A percentile compares a stretch with the other conserved stretches of the same genome.
Evolutionary conservation across 1,140 invertebrate genomes (phyloP).

Genomic region (Zaprionus tsacasi): DNA sequence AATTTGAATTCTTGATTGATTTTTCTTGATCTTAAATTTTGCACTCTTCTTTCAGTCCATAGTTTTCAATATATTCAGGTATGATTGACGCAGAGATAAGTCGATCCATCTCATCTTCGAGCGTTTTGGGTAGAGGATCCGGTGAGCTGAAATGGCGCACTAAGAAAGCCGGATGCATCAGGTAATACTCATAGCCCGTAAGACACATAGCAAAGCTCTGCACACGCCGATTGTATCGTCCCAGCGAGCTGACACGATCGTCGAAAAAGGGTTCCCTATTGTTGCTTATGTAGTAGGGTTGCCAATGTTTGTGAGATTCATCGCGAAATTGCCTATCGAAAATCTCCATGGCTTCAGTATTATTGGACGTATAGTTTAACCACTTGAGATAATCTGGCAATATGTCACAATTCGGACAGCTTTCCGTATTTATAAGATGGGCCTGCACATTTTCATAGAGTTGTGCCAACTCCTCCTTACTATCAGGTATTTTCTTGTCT

Average conservation of each 20-base stretch:
- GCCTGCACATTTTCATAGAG: constrained; percentile 90
- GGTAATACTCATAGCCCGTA: constrained; percentile 79
- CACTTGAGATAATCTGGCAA: constrained; percentile 92
- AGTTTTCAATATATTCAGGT: no score
- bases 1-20: no score
- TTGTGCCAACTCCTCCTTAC: constrained; percentile 89
- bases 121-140: constrained; percentile 18
- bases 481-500: constrained; percentile 86
- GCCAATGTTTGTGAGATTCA: constrained; percentile 91
- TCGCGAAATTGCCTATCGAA: constrained; percentile 92
- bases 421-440: constrained; percentile 94
- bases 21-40: no score
- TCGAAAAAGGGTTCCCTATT: constrained; percentile 94
- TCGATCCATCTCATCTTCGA: neutral
- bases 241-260: constrained; percentile 93
- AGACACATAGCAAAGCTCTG: constrained; percentile 85
- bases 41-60: no score
- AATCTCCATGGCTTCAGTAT: constrained; percentile 88
- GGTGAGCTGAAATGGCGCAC: constrained; percentile 80
- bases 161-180: constrained; percentile 81
- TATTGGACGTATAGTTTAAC: constrained; percentile 86
- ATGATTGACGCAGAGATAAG: no score
- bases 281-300: constrained; percentile 94
- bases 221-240: constrained; percentile 95
- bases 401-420: constrained; percentile 93